These are phyloP conservation scores for Oncorhynchus tshawytscha DNA, from an alignment of 2,113 vertebrate genomes.

Conservation along the genomic window DNA sequence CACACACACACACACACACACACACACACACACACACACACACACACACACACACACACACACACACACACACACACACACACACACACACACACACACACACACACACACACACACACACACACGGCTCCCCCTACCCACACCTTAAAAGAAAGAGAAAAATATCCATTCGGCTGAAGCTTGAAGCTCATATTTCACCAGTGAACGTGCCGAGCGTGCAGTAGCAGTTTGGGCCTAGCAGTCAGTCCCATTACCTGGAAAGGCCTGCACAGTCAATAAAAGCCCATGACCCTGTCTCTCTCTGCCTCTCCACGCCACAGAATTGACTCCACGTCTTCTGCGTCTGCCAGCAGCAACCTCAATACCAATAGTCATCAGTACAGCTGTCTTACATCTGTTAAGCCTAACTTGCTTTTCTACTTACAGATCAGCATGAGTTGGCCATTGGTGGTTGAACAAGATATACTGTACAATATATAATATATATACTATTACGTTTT, in stretches of 20 bases:
- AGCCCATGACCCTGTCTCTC: conserved; percentile 47
- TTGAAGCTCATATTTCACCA: conserved; percentile 65
- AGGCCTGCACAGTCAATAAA: conserved; percentile 59
- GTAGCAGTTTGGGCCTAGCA: conserved; percentile 50
- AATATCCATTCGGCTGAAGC: conserved; percentile 37
- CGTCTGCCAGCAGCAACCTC: conserved; percentile 50
- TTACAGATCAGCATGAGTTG: too few relatives aligned
- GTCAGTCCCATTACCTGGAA: conserved; percentile 57
- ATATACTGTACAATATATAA: too few relatives aligned
- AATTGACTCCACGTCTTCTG: conserved; percentile 62
- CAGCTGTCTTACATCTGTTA: conserved; percentile 51
- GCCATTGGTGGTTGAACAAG: neutral
- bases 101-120: conserved; percentile 14
- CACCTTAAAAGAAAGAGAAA: neutral
- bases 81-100: too few relatives aligned
- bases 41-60: conserved; percentile 19
- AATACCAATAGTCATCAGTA: conserved; percentile 17
- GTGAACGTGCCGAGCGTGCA: conserved; percentile 65
- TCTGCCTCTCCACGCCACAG: conserved; percentile 52
- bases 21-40: conserved; percentile 19
- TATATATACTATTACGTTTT: too few relatives aligned
- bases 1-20: conserved; percentile 13
- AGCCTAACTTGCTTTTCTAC: neutral
- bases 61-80: too few relatives aligned
- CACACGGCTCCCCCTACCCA: neutral